These are phyloP conservation scores for Phalloptychus januarius DNA, from an alignment of 2,797 vertebrate genomes.

Conservation along the genomic window DNA sequence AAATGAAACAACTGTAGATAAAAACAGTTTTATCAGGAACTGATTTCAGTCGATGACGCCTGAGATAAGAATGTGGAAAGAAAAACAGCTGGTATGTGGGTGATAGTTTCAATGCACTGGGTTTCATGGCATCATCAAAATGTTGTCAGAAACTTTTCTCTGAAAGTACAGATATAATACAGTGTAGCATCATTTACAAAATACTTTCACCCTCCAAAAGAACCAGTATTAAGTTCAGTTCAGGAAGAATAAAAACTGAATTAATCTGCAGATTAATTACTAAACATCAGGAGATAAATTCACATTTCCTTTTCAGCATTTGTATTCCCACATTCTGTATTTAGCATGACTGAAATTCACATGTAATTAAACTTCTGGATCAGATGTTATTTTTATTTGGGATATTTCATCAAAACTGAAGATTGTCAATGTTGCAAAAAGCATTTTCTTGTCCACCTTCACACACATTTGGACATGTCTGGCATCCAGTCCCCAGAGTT, in stretches of 20 bases:
- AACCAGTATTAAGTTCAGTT: neutral
- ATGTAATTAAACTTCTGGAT: neutral
- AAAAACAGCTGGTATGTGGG: conserved; percentile 2
- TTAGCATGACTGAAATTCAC: neutral
- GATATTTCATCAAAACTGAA: neutral
- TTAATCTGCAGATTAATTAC: neutral
- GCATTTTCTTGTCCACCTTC: neutral
- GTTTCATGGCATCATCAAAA: neutral
- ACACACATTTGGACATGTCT: neutral
- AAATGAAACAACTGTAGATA: neutral
- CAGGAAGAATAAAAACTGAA: neutral
- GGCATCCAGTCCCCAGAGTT: neutral
- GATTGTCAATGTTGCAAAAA: neutral
- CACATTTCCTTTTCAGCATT: neutral
- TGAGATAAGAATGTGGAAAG: neutral
- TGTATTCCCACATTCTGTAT: neutral
- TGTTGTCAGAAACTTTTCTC: neutral
- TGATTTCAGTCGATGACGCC: neutral
- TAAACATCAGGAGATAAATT: neutral
- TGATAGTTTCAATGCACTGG: neutral
- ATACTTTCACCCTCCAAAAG: neutral
- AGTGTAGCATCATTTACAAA: neutral
- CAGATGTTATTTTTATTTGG: neutral
- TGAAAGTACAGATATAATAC: neutral
- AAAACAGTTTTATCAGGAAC: neutral